Percentiles rank a stretch among this genome's conserved stretches.
phyloP scores from a whole-genome alignment of 37 sponge, comb jelly and placozoan species.

The Chondrosia reniformis region DNA sequence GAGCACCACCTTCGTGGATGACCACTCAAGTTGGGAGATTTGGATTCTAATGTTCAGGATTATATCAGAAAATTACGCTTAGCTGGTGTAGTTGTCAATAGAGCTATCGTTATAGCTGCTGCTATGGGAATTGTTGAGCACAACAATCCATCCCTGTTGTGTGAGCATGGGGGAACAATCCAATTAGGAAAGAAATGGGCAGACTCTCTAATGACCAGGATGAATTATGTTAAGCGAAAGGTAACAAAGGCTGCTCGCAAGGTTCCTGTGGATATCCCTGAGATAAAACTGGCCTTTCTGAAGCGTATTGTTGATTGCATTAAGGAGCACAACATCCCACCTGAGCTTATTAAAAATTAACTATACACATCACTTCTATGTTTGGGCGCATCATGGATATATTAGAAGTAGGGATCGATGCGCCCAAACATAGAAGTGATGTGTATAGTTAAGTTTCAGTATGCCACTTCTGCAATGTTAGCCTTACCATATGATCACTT shows the following conservation, averaged over 20 bases:
- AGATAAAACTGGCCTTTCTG: not conserved
- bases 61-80: not conserved
- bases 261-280: no score
- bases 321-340: not conserved
- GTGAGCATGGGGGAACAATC: conserved; percentile 2
- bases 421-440: no score
- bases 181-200: not conserved
- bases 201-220: not conserved
- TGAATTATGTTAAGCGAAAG: not conserved
- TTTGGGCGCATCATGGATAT: no score
- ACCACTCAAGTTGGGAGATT: not conserved
- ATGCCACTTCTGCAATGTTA: no score
- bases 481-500: no score
- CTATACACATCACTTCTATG: no score
- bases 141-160: not conserved
- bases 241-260: no score
- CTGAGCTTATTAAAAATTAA: conserved; percentile 20
- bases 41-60: not conserved
- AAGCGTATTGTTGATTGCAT: not conserved
- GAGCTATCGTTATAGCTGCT: not conserved
- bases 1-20: no score
- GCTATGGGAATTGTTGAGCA: not conserved
- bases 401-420: no score
- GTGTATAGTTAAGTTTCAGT: no score
- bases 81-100: conserved; percentile 5